Evolutionary conservation across 2,113 vertebrate species (phyloP).

Genomic region (Deroptyus accipitrinus): DNA sequence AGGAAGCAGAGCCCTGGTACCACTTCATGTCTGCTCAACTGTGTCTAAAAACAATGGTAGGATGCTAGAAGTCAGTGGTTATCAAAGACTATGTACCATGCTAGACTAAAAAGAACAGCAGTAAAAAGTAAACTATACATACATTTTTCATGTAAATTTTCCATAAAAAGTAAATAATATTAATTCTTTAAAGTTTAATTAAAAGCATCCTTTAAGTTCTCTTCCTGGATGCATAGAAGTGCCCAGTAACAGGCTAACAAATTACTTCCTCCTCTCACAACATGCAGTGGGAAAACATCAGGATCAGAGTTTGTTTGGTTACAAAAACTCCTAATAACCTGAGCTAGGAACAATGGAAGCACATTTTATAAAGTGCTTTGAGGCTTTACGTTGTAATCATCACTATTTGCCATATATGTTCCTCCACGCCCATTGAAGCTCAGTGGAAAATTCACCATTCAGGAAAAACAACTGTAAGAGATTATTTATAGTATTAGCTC

Average conservation of each 20-base stretch:
- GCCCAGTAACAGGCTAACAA: background rate
- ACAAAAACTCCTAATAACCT: background rate
- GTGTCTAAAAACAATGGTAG: background rate
- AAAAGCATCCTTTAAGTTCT: background rate
- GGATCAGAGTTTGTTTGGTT: background rate
- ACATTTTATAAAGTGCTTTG: background rate
- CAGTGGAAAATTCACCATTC: conserved; percentile 14
- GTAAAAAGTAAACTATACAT: background rate
- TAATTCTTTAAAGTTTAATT: background rate
- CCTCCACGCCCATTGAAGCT: background rate
- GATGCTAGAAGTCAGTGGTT: background rate
- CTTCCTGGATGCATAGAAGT: background rate
- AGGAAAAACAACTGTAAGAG: background rate
- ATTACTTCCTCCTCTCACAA: background rate
- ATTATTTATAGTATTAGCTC: conserved; percentile 20
- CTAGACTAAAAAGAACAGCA: background rate
- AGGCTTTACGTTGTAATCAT: background rate
- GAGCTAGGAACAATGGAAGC: background rate
- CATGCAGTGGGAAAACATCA: background rate
- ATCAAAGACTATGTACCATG: background rate
- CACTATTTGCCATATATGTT: background rate
- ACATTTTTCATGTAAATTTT: background rate
- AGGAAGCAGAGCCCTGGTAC: background rate
- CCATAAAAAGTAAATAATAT: background rate
- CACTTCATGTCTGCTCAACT: background rate